Percentiles rank a stretch among this genome's conserved stretches.
These are phyloP conservation scores for Saccostrea cuccullata DNA, from an alignment of 1,140 invertebrate genomes.

Conservation along the genomic window DNA sequence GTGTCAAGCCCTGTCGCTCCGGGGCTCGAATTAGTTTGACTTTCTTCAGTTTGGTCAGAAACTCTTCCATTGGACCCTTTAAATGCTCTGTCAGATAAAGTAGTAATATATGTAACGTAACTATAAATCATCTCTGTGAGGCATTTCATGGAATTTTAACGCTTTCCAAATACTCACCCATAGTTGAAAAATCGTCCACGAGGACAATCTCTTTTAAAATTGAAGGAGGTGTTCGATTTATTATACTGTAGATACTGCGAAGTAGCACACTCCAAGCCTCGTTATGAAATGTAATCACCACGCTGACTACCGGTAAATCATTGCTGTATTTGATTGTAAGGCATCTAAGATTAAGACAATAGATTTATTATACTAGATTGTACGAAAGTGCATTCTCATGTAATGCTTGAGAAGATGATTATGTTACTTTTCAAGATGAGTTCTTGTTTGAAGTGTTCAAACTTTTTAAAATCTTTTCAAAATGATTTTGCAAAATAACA, in stretches of 20 bases:
- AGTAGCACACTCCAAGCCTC: constrained; percentile 92
- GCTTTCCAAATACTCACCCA: constrained; percentile 84
- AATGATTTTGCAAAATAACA: too few relatives aligned
- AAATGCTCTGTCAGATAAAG: constrained; percentile 86
- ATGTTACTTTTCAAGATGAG: too few relatives aligned
- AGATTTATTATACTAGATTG: too few relatives aligned
- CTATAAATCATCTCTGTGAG: too few relatives aligned
- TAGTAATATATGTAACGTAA: not conserved
- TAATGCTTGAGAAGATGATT: too few relatives aligned
- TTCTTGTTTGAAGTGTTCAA: too few relatives aligned
- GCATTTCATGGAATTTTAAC: not conserved
- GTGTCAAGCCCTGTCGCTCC: constrained; percentile 84
- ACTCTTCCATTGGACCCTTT: constrained; percentile 94
- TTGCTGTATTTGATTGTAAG: constrained; percentile 54
- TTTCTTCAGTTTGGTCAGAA: constrained; percentile 91
- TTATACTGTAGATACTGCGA: constrained; percentile 92
- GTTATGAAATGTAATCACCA: constrained; percentile 93
- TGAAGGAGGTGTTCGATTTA: constrained; percentile 87
- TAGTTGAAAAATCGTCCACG: constrained; percentile 96
- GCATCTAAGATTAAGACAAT: constrained; percentile 52
- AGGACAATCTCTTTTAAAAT: constrained; percentile 93
- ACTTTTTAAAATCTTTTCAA: too few relatives aligned
- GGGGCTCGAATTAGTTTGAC: constrained; percentile 91
- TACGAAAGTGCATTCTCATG: too few relatives aligned
- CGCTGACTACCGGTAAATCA: constrained; percentile 92